phyloP scores from a whole-genome alignment of 1,140 invertebrate species.

The Gonatopus flavifemur region DNA sequence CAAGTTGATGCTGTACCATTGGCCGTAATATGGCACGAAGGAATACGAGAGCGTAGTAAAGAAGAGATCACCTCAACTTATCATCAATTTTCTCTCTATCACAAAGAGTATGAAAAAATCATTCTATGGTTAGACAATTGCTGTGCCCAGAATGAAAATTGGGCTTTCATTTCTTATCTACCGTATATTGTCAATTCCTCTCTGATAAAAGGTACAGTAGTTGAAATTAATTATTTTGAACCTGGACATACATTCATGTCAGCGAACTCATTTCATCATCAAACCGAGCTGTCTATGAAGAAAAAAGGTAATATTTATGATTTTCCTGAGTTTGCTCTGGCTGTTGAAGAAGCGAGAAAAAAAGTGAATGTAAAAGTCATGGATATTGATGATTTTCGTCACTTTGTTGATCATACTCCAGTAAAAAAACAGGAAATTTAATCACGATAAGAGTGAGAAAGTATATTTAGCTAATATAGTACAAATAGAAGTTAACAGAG shows the following conservation, averaged over 20 bases:
- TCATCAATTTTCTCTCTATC: slow-evolving; percentile 10
- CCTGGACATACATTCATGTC: slow-evolving; percentile 36
- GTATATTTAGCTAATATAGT: background rate
- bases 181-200: slow-evolving; percentile 23
- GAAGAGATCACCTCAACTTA: slow-evolving; percentile 25
- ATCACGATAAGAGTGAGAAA: background rate
- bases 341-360: slow-evolving; percentile 7
- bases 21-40: slow-evolving; percentile 24
- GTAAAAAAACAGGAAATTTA: background rate
- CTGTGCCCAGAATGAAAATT: slow-evolving; percentile 39
- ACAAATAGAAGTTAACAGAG: background rate
- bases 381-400: background rate
- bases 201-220: slow-evolving; percentile 15
- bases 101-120: slow-evolving; percentile 16
- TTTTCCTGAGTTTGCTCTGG: slow-evolving; percentile 35
- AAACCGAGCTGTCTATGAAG: slow-evolving; percentile 31
- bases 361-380: background rate
- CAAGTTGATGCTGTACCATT: slow-evolving; percentile 8
- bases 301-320: slow-evolving; percentile 30
- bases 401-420: background rate
- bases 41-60: slow-evolving; percentile 18
- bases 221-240: slow-evolving; percentile 33
- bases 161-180: slow-evolving; percentile 28
- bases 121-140: slow-evolving; percentile 28
- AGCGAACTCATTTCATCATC: slow-evolving; percentile 34